phyloP scores from a whole-genome alignment of 1,140 invertebrate genomes.

The Polypedilum vanderplanki region DNA sequence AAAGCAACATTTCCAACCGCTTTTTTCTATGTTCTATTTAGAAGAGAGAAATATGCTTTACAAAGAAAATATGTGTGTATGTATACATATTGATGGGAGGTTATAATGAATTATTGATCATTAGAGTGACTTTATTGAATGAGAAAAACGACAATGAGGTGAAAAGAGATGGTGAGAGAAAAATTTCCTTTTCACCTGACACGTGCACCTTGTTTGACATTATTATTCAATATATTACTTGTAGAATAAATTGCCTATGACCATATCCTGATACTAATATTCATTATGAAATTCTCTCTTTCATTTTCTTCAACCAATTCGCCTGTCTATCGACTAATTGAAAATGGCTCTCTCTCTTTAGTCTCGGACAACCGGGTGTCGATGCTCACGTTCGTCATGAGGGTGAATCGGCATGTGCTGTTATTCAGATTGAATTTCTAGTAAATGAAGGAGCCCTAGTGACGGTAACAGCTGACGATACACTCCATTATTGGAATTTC shows the following conservation, averaged over 20 bases:
- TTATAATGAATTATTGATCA: no score
- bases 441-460: slow-evolving; percentile 94
- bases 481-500: slow-evolving; percentile 95
- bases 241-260: background rate
- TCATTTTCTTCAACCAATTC: background rate
- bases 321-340: background rate
- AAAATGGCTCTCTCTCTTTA: background rate
- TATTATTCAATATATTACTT: slow-evolving; percentile 12
- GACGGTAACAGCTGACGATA: slow-evolving; percentile 90
- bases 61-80: no score
- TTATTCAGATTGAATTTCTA: slow-evolving; percentile 87
- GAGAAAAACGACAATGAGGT: no score
- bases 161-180: no score
- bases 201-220: background rate
- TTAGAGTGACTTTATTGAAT: no score
- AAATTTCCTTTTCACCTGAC: background rate
- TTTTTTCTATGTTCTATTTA: no score
- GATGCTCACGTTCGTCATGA: slow-evolving; percentile 90
- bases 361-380: slow-evolving; percentile 89
- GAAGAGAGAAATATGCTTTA: no score
- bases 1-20: no score
- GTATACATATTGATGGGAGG: no score
- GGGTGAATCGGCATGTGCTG: slow-evolving; percentile 56
- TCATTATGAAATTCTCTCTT: background rate
- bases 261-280: background rate